Base-by-base conservation (phyloP, 2,888 invertebrate species). In the Phasia obesa region DNA sequence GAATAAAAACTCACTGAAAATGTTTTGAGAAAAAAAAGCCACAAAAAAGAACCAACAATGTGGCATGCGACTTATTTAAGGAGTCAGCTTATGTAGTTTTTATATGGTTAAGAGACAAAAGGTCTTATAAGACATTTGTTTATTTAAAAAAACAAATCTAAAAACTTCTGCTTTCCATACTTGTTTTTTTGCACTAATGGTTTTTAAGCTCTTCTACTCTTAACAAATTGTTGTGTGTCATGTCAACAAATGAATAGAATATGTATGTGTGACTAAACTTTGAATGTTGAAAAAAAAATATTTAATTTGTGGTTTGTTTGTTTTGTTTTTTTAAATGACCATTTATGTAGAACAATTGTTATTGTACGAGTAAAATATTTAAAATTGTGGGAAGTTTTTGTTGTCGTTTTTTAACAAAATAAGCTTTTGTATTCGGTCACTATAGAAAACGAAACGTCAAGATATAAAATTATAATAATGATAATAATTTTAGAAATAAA, bases 361-460 rank as follows among this genome's bases (percentile, higher is more conserved):
- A 53, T 67, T 79, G 25, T 71, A 25, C 49, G 15, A 25, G n/a
- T 57, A 25, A 59, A 60, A 44, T 38, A 17, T 27, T 74, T 17
- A 38, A 60, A 53, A 73, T 74, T 74, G 79, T 80, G 79, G 79
- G 79, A 74, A 74, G 67, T 60, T 79, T 65, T 51, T 57, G 27
- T 49, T 57, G 0, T 67, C 11, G 25, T 21, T 44, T 4, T 31
- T 11, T 13, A 67, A 60, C 15, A 42, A 55, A 71, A 59, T 31
- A 81, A 71, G 59, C 35, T 35, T 35, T 35, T 35, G 35, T 11
- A 11, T 35, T 35, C 35, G 7, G 35, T 35, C 9, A 31, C n/a
- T 31, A 13, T 15, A 69, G 13, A 55, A 42, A 69, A 23, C 60
- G 60, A 51, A 51, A 49, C n/a, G 1, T 7, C 11, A 4, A 23